A percentile compares a stretch with the other conserved stretches of the same genome.
Conservation (phyloP, 2,888 invertebrate species). For the Eupeodes luniger region DNA sequence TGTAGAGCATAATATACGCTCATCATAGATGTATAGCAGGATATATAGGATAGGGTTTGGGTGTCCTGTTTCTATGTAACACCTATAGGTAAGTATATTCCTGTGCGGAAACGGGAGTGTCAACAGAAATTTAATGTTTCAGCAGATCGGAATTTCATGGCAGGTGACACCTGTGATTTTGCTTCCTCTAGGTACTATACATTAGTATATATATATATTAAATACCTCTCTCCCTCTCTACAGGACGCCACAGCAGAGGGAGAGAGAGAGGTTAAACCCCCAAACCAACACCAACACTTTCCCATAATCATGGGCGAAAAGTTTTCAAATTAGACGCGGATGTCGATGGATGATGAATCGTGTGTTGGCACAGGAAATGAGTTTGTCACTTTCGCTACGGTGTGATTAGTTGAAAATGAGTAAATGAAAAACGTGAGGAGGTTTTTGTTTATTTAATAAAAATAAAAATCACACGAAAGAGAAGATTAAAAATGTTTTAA, state of each 20-base stretch:
- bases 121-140: constrained; percentile 59
- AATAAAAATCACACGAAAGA: background rate
- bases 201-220: background rate
- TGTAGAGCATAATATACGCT: background rate
- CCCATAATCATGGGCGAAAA: constrained; percentile 63
- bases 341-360: constrained; percentile 63
- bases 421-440: constrained; percentile 24
- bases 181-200: background rate
- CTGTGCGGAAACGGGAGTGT: constrained; percentile 45
- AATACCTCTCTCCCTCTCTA: too few relatives aligned
- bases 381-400: constrained; percentile 53
- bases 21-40: background rate
- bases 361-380: constrained; percentile 57
- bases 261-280: background rate
- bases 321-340: constrained; percentile 69
- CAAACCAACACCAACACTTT: constrained; percentile 28
- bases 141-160: constrained; percentile 64
- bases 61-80: constrained; percentile 28
- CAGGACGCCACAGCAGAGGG: too few relatives aligned
- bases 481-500: constrained; percentile 6
- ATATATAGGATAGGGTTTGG: constrained; percentile 7
- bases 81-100: background rate
- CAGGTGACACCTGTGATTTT: constrained; percentile 72
- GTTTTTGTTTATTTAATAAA: background rate
- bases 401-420: constrained; percentile 43